phyloP scores from a whole-genome alignment of 2,797 vertebrate species.

The Triplophysa bombifrons region DNA sequence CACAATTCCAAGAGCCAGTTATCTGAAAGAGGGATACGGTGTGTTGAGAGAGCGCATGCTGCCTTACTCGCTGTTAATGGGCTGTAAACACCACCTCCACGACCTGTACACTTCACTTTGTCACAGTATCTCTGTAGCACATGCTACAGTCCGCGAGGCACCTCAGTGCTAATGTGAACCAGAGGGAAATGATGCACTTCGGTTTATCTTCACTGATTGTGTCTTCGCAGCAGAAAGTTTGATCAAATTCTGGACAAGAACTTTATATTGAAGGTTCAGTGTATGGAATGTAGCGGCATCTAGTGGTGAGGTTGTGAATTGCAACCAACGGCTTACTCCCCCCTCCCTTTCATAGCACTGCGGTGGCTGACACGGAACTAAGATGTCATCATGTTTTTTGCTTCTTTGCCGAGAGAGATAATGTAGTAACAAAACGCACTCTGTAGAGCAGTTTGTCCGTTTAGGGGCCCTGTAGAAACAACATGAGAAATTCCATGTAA shows the following conservation, averaged over 20 bases:
- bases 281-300: no score
- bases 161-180: neutral
- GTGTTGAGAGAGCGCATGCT: neutral
- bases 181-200: neutral
- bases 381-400: no score
- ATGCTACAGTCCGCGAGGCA: neutral
- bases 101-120: neutral
- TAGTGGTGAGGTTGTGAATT: no score
- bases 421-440: no score
- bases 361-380: no score
- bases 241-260: no score
- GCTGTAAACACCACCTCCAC: neutral
- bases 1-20: constrained; percentile 31
- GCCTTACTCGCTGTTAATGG: neutral
- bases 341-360: no score
- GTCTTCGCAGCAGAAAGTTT: neutral
- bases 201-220: neutral
- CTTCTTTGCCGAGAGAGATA: no score
- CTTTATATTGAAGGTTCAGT: neutral
- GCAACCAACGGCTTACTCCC: no score
- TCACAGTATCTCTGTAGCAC: constrained; percentile 4
- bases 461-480: no score
- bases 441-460: no score
- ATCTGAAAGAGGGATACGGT: constrained; percentile 17
- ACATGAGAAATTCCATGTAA: no score